Evolutionary conservation across 1,140 invertebrate genomes (phyloP), one percentile per base, ranked within the genome.

Genomic region (Dysdera silvatica): DNA sequence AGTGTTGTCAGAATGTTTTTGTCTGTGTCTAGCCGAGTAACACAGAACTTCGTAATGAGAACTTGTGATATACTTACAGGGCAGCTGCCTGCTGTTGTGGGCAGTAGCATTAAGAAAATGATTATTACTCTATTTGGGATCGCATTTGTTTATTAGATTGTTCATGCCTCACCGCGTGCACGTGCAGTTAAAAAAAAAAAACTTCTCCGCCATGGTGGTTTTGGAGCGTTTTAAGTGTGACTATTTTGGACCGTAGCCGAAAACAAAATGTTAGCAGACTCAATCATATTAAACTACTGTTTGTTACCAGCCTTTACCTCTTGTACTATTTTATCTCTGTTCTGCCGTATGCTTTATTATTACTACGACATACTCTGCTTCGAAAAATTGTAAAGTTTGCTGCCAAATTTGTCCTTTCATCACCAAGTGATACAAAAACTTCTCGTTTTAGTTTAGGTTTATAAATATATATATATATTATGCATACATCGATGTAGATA

Each of bases 211-310:
- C n/a, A n/a, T n/a, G n/a, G n/a, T 32, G 24, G 53, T 31, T 61
- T 35, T 28, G 55, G 40, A 63, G 56, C 55, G 51, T 56, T 56
- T 52, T 63, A 63, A 63, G 56, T 63, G 52, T 63, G 56, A 63
- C 61, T 63, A 63, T 63, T 63, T 63, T 63, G 33, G 56, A 63
- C 56, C 48, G 61, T 63, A 61, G 59, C 40, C 32, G 51, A 55
- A 63, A 49, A 54, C n/a, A 49, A 51, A 14, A 48, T 55, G 49
- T 48, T 43, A 61, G 47, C 55, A 53, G 33, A 56, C 51, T 63
- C 60, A 61, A 61, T 61, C 52, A 61, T 61, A 61, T 61, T 49
- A 61, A 63, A 63, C 49, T 63, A 56, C 48, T 49, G 51, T 63
- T 63, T 63, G 61, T 56, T 49, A 63, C 55, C 61, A 63, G n/a